phyloP scores from a whole-genome alignment of 2,113 vertebrate species.

The Ploceus nigricollis region DNA sequence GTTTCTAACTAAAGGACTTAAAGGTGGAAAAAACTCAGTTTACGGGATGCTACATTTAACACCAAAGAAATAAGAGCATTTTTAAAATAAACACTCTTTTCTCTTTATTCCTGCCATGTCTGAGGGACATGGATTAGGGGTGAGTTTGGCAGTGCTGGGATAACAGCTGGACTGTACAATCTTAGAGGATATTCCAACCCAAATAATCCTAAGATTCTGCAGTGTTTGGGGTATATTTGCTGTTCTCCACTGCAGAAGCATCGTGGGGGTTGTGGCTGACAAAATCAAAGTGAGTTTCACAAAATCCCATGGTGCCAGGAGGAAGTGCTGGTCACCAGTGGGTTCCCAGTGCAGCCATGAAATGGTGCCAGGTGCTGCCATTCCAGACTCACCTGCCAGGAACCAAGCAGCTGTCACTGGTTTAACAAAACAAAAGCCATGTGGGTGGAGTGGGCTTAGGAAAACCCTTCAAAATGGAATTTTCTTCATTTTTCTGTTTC shows the following conservation, averaged over 20 bases:
- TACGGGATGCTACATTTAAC: too few relatives aligned
- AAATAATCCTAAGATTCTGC: neutral
- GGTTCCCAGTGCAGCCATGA: neutral
- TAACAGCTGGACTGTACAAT: neutral
- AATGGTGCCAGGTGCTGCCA: neutral
- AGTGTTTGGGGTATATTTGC: neutral
- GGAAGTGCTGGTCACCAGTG: neutral
- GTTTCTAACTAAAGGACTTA: too few relatives aligned
- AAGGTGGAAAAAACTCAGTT: too few relatives aligned
- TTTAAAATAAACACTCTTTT: neutral
- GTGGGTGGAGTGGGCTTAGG: neutral
- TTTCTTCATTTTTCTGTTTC: neutral
- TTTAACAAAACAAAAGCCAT: neutral
- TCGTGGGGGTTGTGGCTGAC: neutral
- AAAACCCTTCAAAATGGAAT: neutral
- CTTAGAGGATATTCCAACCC: neutral
- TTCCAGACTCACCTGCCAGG: neutral
- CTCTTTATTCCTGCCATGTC: neutral
- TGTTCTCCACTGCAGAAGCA: neutral
- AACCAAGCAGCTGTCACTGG: neutral
- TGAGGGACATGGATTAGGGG: neutral
- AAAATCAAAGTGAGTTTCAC: neutral
- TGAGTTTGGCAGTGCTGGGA: neutral
- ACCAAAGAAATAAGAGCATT: neutral
- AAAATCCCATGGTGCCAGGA: neutral